Evolutionary conservation across 2,113 vertebrate species (phyloP), one percentile per base, ranked within the genome.

Genomic region (Dermatemys mawii): DNA sequence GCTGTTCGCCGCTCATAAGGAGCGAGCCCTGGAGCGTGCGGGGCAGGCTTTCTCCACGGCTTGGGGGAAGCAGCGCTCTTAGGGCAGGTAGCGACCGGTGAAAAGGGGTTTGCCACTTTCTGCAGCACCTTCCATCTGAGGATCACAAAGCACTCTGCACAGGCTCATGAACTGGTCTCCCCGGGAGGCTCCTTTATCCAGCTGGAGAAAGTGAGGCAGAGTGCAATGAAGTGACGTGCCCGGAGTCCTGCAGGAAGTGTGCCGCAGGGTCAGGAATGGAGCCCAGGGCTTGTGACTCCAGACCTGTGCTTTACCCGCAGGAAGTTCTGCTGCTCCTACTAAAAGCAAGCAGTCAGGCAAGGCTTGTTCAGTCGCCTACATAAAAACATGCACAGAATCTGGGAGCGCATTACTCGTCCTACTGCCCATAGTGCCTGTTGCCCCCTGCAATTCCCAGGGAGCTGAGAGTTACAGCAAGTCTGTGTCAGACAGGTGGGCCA

Each of bases 191-290:
- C 85, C 0, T 4, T 26, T 7, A 80, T 86, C 78, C 41, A 12
- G 75, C 46, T 24, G 29, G 26, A 38, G 9, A 27, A 35, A 80
- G 12, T 2, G 9, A 3, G 60, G 88, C 78, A 32, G 46, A 51
- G 48, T 11, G 48, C 48, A 48, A 48, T 48, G 75, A 46, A 49
- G 26, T 53, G 38, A 44, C 2, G 1, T 38, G 73, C 0, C 0
- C 9, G 55, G 1, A 46, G 83, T 2, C 12, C 38, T 22, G 9
- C 0, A 1, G 38, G 49, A 38, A 44, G 21, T 0, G 21, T 0
- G 1, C 54, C 5, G 54, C 54, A 70, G 88, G 1, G 0, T 8
- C 51, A 70, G 87, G 35, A 21, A 46, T 1, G 11, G 48, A 21
- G 32, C 10, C 3, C 10, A 27, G 35, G 11, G 27, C 78, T 90